A percentile compares a stretch with the other conserved stretches of the same genome.
These are phyloP conservation scores for Silurus asotus DNA, from an alignment of 2,113 vertebrate species.

Conservation along the genomic window DNA sequence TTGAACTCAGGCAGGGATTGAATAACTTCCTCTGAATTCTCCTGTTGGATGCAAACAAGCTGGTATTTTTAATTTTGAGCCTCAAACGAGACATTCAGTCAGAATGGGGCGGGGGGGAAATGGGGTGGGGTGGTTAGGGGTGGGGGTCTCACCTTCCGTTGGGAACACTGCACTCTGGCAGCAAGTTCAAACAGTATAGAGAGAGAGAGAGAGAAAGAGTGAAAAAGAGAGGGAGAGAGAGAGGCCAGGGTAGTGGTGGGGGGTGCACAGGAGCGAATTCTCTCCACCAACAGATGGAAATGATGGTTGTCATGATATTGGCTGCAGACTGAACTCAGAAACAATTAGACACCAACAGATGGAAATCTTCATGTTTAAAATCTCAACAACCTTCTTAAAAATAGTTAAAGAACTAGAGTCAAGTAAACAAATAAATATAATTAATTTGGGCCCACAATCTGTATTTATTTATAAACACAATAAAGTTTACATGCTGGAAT, in stretches of 20 bases:
- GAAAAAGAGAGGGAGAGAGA: neutral
- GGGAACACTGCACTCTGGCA: slow-evolving; percentile 64
- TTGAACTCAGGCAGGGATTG: slow-evolving; percentile 57
- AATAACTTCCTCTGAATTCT: slow-evolving; percentile 62
- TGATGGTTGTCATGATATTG: slow-evolving; percentile 63
- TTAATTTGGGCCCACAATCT: neutral
- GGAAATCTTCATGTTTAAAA: slow-evolving; percentile 56
- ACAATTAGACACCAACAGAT: slow-evolving; percentile 63
- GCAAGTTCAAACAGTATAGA: slow-evolving; percentile 58
- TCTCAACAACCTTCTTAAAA: slow-evolving; percentile 29
- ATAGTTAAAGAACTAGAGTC: slow-evolving; percentile 18
- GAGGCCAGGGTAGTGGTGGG: neutral
- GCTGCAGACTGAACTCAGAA: slow-evolving; percentile 61
- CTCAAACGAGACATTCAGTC: slow-evolving; percentile 60
- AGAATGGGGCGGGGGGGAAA: neutral
- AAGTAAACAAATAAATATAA: neutral
- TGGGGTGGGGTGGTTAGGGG: slow-evolving; percentile 12
- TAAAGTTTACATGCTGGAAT: neutral
- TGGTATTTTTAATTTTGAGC: slow-evolving; percentile 45
- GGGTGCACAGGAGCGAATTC: slow-evolving; percentile 50
- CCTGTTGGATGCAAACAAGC: slow-evolving; percentile 56
- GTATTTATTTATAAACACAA: neutral
- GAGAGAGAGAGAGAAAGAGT: neutral
- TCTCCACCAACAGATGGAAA: slow-evolving; percentile 64
- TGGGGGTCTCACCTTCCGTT: slow-evolving; percentile 66